phyloP scores from a whole-genome alignment of 2,113 vertebrate genomes.

The Chauna torquata region DNA sequence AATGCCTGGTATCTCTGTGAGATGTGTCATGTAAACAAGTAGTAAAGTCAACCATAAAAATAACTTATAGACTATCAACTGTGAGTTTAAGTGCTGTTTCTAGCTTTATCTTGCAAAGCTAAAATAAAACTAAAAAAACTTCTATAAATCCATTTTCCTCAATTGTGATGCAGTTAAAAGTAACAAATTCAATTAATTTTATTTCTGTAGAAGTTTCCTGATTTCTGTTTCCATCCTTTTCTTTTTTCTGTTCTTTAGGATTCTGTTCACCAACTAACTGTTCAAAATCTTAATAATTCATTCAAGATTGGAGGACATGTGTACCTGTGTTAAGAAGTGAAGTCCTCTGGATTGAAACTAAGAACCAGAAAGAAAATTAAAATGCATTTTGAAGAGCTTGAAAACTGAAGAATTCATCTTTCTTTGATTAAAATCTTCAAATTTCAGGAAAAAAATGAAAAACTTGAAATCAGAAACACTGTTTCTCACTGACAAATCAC shows the following conservation, averaged over 20 bases:
- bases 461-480: not conserved
- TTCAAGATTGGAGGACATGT: not conserved
- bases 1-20: not conserved
- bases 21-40: conserved; percentile 10
- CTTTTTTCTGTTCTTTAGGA: not conserved
- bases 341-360: not conserved
- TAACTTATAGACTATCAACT: not conserved
- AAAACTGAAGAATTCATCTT: not conserved
- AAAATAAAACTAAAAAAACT: not conserved
- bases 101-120: not conserved
- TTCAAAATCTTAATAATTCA: not conserved
- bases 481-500: not conserved
- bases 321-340: not conserved
- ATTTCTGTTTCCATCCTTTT: not conserved
- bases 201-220: not conserved
- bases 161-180: not conserved
- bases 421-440: not conserved
- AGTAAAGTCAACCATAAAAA: conserved; percentile 25
- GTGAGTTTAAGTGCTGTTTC: not conserved
- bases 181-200: not conserved
- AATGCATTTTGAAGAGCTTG: not conserved
- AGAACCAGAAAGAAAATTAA: not conserved
- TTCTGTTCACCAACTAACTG: not conserved
- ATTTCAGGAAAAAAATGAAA: not conserved
- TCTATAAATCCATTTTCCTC: not conserved